Base-by-base conservation (phyloP, 1,140 invertebrate genomes). In the Rhagoletis zephyria region DNA sequence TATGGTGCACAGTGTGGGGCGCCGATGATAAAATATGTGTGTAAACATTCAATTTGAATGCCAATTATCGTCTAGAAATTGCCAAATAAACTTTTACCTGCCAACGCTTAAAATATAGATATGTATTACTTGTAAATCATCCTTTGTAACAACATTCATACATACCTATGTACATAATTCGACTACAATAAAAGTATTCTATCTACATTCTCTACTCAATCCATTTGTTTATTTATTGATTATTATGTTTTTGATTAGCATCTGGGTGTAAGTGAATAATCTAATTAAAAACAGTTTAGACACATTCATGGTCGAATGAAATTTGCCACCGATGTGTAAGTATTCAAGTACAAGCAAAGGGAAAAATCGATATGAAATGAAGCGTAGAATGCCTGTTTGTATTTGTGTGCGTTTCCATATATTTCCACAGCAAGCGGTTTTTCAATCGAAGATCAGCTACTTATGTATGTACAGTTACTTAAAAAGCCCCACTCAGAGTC, bases 231-330 rank as follows among this genome's bases (percentile, higher is more conserved):
- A 74, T 16, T 74, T 74, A 74, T 74, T 74, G 67, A 74, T 74
- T 74, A 74, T 74, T 74, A 42, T 74, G 67, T 48, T 74, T 74
- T 7, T 74, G 67, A 74, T 74, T 74, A 74, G 67, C 67, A 74
- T 74, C 67, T 74, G 67, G 42, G 10, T 74, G 40, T 40, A 16
- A 48, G 42, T 74, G 67, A 74, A 74, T 74, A 74, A 74, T 74
- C 67, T 74, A 74, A 74, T 74, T 74, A 74, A 48, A 74, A 74
- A 74, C 67, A 74, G 67, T 74, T 74, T 74, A 74, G 42, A 74
- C 42, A 48, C 42, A 74, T 74, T 74, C 67, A 74, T 42, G 67
- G 67, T 16, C 67, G 4, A 48, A 16, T 74, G 42, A 74, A 14
- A 48, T 45, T 48, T 4, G 3, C 12, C 40, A 14, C 45, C 40